Evolutionary conservation across 2,113 vertebrate genomes (phyloP).

Genomic region (Nothocercus nigrocapillus): DNA sequence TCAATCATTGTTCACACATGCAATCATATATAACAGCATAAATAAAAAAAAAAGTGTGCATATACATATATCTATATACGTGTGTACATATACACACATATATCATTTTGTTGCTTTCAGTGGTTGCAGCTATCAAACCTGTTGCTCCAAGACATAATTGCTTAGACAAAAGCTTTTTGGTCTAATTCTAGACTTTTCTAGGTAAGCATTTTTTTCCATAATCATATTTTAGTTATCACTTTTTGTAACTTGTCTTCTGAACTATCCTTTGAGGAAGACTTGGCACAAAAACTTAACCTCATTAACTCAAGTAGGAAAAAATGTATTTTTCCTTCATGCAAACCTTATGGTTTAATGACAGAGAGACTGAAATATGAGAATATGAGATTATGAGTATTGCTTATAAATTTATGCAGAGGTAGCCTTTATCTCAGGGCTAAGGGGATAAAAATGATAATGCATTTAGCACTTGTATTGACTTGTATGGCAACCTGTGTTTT

Average conservation of each 20-base stretch:
- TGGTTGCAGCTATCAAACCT: background rate
- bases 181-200: background rate
- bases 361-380: background rate
- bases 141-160: background rate
- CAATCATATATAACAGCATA: background rate
- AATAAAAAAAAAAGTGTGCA: background rate
- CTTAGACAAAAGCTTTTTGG: background rate
- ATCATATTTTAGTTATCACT: background rate
- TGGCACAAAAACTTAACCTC: background rate
- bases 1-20: background rate
- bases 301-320: slow-evolving; percentile 2
- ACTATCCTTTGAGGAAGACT: background rate
- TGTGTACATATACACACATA: too few species aligned
- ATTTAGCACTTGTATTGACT: background rate
- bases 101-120: background rate
- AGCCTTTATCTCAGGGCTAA: background rate
- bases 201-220: background rate
- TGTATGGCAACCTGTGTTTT: background rate
- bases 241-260: background rate
- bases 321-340: background rate
- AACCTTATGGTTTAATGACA: background rate
- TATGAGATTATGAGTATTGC: background rate
- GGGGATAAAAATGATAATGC: background rate
- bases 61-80: too few species aligned
- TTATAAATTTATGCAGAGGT: background rate